Base-by-base conservation (phyloP, 2,888 invertebrate genomes). In the Orthosia cruda region DNA sequence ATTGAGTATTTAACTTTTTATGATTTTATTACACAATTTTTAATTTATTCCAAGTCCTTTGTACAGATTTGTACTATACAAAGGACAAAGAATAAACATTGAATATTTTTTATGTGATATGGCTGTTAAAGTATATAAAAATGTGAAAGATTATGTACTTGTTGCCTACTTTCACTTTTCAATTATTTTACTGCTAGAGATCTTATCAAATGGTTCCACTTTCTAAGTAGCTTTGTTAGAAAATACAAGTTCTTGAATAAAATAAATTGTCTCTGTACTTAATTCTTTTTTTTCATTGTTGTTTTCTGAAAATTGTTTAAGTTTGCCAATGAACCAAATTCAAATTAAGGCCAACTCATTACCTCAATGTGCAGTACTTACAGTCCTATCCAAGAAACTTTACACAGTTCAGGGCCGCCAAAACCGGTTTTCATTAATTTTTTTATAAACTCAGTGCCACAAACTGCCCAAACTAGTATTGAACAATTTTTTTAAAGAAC, bases 321-420 rank as follows among this genome's bases (percentile, higher is more conserved):
- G 16, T 4, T 12, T 23, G 2, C 20, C 45, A 54, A 63, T 45
- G 0, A 54, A 16, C 3, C 4, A 18, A n/a, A 74, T 20, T 47
- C 4, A 15, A 64, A 61, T 45, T 13, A 55, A 13, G n/a, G 16
- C 23, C 18, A 55, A 16, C n/a, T 55, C 9, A 47, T 55, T 15
- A 65, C 0, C 9, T 52, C 4, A 12, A n/a, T 20, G 50, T 16
- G 58, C 40, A 32, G 58, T 66, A 52, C 32, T 52, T n/a, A 45
- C 5, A 40, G 32, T 50, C 55, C 40, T 65, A 20, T 65, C 57
- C 50, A 68, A 68, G 26, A 59, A 26, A 16, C 16, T 63, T 74
- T 23, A 52, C 16, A 67, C 32, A 49, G 13, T 57, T 77, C 57
- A 71, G 49, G 64, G 59, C 13, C n/a, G 50, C 0, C 4, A 50